Conservation (phyloP, 2,113 vertebrate genomes). For the Arothron firmamentum region DNA sequence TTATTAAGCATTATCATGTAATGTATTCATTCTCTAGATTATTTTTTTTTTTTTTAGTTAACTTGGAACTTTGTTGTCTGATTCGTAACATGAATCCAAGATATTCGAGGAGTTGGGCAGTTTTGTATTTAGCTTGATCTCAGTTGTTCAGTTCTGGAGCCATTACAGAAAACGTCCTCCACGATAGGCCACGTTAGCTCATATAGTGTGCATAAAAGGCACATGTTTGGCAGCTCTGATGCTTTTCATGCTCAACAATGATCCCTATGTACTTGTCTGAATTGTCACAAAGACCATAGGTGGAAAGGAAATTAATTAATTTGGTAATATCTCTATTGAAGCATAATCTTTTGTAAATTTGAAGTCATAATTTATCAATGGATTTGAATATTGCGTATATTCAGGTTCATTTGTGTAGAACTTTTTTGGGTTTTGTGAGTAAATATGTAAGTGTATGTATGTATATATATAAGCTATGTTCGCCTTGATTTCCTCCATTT, state of each 20-base stretch:
- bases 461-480: no score
- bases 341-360: no score
- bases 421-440: no score
- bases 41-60: no score
- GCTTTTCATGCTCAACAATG: not conserved
- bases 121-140: constrained; percentile 1
- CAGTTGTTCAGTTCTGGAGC: not conserved
- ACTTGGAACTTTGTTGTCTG: not conserved
- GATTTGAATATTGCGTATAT: no score
- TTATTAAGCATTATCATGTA: not conserved
- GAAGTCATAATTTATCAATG: no score
- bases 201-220: constrained; percentile 9
- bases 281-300: no score
- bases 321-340: no score
- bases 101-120: not conserved
- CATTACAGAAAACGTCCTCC: not conserved
- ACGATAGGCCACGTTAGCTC: constrained; percentile 29
- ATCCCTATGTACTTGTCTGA: not conserved
- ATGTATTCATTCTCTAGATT: not conserved
- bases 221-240: constrained; percentile 27
- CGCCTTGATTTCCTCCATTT: constrained; percentile 16
- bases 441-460: no score
- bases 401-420: no score
- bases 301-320: no score
- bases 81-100: not conserved